These are phyloP conservation scores for Operophtera brumata DNA, from an alignment of 2,888 invertebrate species.

Conservation along the genomic window DNA sequence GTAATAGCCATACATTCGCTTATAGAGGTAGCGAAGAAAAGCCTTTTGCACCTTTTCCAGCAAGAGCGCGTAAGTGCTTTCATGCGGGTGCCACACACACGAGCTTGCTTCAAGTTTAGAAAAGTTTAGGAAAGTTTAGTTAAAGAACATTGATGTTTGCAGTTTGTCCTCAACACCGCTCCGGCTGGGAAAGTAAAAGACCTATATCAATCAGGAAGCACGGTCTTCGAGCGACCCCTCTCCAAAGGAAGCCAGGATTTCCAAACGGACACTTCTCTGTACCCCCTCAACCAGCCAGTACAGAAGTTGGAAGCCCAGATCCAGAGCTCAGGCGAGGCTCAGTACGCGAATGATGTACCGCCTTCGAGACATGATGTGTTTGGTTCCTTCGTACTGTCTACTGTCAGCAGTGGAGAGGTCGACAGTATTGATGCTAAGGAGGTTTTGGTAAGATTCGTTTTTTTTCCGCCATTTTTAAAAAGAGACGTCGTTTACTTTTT, in stretches of 20 bases:
- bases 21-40: too few species aligned
- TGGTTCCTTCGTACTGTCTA: slow-evolving; percentile 84
- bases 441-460: slow-evolving; percentile 82
- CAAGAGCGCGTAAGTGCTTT: too few species aligned
- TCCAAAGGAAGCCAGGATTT: slow-evolving; percentile 82
- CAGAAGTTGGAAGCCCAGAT: slow-evolving; percentile 82
- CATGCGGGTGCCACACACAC: too few species aligned
- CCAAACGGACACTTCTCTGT: slow-evolving; percentile 81
- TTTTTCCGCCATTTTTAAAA: too few species aligned
- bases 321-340: slow-evolving; percentile 85
- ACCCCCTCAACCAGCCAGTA: slow-evolving; percentile 85
- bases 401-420: slow-evolving; percentile 79
- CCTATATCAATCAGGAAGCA: slow-evolving; percentile 74
- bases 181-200: slow-evolving; percentile 62
- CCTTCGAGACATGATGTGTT: slow-evolving; percentile 82
- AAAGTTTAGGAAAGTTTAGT: too few species aligned
- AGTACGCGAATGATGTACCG: slow-evolving; percentile 83
- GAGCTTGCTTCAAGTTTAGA: too few species aligned
- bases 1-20: too few species aligned
- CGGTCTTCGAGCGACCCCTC: slow-evolving; percentile 76
- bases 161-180: slow-evolving; percentile 80
- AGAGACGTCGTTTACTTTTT: too few species aligned
- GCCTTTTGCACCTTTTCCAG: too few species aligned
- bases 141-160: too few species aligned
- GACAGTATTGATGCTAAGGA: slow-evolving; percentile 79